Evolutionary conservation across 2,113 vertebrate genomes (phyloP), one percentile per base, ranked within the genome.

Genomic region (Rhea pennata): DNA sequence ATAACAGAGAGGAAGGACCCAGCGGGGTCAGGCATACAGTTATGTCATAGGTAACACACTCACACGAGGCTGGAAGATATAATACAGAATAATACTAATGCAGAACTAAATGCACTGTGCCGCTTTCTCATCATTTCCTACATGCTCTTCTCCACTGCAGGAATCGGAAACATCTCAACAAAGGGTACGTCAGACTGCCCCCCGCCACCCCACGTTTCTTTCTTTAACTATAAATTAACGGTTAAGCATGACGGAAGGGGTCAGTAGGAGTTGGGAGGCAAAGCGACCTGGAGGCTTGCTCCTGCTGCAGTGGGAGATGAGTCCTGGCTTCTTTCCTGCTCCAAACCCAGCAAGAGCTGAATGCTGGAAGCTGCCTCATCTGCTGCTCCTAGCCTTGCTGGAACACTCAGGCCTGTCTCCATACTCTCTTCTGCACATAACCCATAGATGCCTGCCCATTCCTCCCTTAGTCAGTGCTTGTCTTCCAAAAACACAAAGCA

Each of bases 401-500:
- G 22, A 70, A 36, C 64, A 22, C 21, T 42, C 70, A 26, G 4
- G 14, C 36, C 23, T 72, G 20, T 12, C 71, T 72, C 46, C 27
- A 36, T 15, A 24, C 0, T 0, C 9, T 44, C 48, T 65, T 70
- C 15, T 40, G 15, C n/a, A 19, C 21, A 21, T 6, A 70, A 61
- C 24, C 17, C 44, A 16, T 0, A 46, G 48, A 62, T 36, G 87
- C 22, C 67, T 39, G n/a, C n/a, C 17, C 67, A 53, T 39, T 76
- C 31, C 39, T 39, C 9, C 11, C 44, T 90, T 40, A 66, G 78
- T 12, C 50, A 59, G 14, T 21, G 46, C 44, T 17, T 3, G 11
- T 9, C 23, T 22, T 81, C 42, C 27, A 72, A n/a, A 16, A 50
- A 72, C 36, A 84, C 61, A 92, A 61, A 75, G 42, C 26, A 86